Evolutionary conservation across 1,140 invertebrate species (phyloP).

Genomic region (Zaprionus lachaisei): DNA sequence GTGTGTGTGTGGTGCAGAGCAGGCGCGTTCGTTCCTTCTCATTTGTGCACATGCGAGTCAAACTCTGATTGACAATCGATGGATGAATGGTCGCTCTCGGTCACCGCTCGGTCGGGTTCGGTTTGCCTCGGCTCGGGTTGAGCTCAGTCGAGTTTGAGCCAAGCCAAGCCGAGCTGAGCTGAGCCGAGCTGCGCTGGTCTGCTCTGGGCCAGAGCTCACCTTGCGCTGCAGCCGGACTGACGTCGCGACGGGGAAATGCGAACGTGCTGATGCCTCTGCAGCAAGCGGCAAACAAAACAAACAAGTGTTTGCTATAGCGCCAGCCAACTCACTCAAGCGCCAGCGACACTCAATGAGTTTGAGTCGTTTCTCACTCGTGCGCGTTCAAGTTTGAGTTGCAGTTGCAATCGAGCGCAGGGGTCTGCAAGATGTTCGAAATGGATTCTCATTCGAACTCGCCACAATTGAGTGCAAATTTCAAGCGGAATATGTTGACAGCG

Average conservation of each 20-base stretch:
- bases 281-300: constrained; percentile 22
- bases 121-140: not conserved
- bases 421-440: constrained; percentile 59
- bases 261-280: not conserved
- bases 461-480: constrained; percentile 47
- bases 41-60: constrained; percentile 58
- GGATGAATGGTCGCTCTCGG: constrained; percentile 40
- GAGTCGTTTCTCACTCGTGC: not conserved
- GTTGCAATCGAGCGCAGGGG: constrained; percentile 64
- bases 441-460: constrained; percentile 44
- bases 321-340: not conserved
- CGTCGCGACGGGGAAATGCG: not conserved
- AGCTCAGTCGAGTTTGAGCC: not conserved
- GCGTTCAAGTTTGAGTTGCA: constrained; percentile 60
- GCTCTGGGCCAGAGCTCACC: constrained; percentile 1
- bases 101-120: constrained; percentile 1
- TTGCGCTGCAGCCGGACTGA: constrained; percentile 1
- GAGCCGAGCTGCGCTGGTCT: not conserved
- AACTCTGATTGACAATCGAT: constrained; percentile 73
- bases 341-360: constrained; percentile 23
- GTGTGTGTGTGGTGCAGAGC: constrained; percentile 20
- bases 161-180: not conserved
- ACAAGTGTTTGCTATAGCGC: constrained; percentile 31
- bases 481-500: not conserved
- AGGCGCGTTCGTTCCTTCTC: constrained; percentile 47